Base-by-base conservation (phyloP, 2,888 invertebrate species). In the Lydus trimaculatus region DNA sequence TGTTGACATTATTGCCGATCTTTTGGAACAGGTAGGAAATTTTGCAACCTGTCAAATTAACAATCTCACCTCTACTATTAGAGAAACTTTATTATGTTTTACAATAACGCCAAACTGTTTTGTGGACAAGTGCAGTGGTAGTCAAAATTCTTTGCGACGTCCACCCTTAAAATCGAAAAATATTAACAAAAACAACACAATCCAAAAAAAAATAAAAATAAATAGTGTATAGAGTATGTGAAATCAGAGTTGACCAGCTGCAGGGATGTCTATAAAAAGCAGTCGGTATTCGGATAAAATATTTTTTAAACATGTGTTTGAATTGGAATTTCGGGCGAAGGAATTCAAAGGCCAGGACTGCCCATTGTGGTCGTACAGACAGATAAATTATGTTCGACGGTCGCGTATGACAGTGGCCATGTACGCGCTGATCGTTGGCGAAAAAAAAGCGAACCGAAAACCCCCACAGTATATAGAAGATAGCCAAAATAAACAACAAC, bases 281-380 rank as follows among this genome's bases (percentile, higher is more conserved):
- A 77, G 81, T 80, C 77, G 83, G 82, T 82, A 84, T 84, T 83
- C 81, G 83, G 81, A 83, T 84, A 83, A 84, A 82, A 82, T 84
- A 84, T 84, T 84, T 84, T 84, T 84, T 84, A 84, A 84, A 84
- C 84, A 84, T 83, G 82, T 84, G 84, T 84, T 83, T 80, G 83
- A 81, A 79, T 82, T 75, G 84, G 85, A 84, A 85, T 85, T 84
- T 84, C 81, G 82, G 82, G 77, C 80, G 78, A 78, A 52, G 80
- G 84, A 83, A 84, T 84, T 80, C 81, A 80, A 81, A 83, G 80
- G 80, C 72, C 78, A 76, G 77, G 82, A 78, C 81, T 80, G 83
- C 81, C 85, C 84, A 84, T 84, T 85, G 84, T 84, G 83, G 82
- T 79, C 80, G 80, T 81, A 82, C 84, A 85, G 85, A 85, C 85